These are phyloP conservation scores for Darevskia mixta DNA, from an alignment of 2,797 vertebrate species.

Conservation along the genomic window DNA sequence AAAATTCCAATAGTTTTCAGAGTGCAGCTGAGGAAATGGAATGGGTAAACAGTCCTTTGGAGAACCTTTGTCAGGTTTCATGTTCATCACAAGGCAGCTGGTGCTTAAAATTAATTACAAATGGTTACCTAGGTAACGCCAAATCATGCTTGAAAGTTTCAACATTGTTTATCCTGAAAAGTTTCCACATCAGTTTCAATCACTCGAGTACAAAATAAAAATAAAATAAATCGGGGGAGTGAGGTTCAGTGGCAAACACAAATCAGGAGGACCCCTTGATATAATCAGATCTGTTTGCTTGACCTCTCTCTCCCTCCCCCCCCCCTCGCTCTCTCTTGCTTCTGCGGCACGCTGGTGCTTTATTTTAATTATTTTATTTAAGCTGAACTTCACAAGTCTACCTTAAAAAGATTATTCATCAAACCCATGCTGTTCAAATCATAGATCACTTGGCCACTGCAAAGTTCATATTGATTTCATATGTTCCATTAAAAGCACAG, in stretches of 20 bases:
- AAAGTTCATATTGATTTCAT: conserved; percentile 73
- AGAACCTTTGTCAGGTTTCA: conserved; percentile 67
- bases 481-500: conserved; percentile 68
- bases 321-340: conserved; percentile 35
- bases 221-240: not conserved
- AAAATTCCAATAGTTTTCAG: conserved; percentile 28
- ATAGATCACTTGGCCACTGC: conserved; percentile 64
- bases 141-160: conserved; percentile 68
- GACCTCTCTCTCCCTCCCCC: conserved; percentile 23
- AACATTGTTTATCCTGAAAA: conserved; percentile 59
- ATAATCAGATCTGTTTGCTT: conserved; percentile 26
- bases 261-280: not conserved
- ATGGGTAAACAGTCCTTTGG: conserved; percentile 47
- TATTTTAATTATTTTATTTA: not conserved
- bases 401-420: conserved; percentile 66
- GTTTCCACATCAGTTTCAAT: conserved; percentile 61
- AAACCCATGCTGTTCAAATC: conserved; percentile 63
- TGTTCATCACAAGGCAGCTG: conserved; percentile 73
- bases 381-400: conserved; percentile 54
- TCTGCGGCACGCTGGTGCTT: conserved; percentile 30
- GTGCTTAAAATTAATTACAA: conserved; percentile 77
- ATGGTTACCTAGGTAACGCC: conserved; percentile 74
- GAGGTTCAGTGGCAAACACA: conserved; percentile 42
- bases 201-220: conserved; percentile 23
- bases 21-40: conserved; percentile 39